Evolutionary conservation across 2,113 vertebrate species (phyloP).

Genomic region (Crypturellus undulatus): DNA sequence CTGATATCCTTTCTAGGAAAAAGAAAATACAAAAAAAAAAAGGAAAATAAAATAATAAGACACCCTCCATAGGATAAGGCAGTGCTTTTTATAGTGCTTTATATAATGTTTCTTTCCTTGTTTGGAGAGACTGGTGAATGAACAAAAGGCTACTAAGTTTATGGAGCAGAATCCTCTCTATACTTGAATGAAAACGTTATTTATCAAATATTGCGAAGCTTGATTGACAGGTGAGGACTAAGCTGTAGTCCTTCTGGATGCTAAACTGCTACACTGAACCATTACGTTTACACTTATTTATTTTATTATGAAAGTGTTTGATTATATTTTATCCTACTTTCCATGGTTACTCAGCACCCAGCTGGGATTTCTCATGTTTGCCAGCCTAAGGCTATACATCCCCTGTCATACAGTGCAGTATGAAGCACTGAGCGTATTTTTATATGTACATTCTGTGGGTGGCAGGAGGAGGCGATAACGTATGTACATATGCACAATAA

Average conservation of each 20-base stretch:
- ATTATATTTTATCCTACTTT: slow-evolving; percentile 2
- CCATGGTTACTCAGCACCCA: not conserved
- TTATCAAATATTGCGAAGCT: not conserved
- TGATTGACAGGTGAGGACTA: not conserved
- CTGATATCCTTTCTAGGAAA: slow-evolving; percentile 14
- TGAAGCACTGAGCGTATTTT: not conserved
- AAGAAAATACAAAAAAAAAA: not conserved
- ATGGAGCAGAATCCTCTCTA: not conserved
- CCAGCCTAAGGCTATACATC: not conserved
- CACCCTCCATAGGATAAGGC: slow-evolving; percentile 7
- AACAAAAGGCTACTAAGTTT: slow-evolving; percentile 35
- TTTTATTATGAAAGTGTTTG: slow-evolving; percentile 27
- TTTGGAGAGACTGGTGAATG: slow-evolving; percentile 1
- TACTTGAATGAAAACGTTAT: not conserved
- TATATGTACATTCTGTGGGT: not conserved
- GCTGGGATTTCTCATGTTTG: slow-evolving; percentile 38
- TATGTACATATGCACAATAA: not conserved
- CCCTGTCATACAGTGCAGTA: not conserved
- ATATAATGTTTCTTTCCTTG: not conserved
- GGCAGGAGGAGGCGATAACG: not conserved
- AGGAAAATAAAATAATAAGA: not conserved
- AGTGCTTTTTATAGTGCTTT: not conserved
- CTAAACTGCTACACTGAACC: not conserved
- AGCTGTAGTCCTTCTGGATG: not conserved
- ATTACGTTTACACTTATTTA: not conserved